phyloP scores from a whole-genome alignment of 1,140 invertebrate species.

The Procambarus clarkii region DNA sequence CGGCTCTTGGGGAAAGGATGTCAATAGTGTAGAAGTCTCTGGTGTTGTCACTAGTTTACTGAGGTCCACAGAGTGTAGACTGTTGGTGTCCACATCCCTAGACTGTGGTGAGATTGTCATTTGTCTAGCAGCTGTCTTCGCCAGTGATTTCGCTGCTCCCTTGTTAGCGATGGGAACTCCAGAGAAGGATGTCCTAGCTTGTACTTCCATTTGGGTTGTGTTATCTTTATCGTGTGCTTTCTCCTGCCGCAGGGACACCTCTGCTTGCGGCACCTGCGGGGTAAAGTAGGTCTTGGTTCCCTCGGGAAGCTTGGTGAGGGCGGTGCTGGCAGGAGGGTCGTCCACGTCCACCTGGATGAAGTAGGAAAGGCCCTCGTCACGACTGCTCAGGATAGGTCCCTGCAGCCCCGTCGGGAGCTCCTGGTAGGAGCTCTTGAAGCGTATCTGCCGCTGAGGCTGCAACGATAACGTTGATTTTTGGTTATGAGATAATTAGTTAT shows the following conservation, averaged over 20 bases:
- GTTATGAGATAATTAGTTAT: no score
- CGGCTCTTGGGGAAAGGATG: not conserved
- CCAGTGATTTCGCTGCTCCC: not conserved
- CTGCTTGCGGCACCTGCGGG: not conserved
- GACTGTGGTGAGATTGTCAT: not conserved
- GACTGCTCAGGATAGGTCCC: not conserved
- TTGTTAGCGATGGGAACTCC: not conserved
- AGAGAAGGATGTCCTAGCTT: not conserved
- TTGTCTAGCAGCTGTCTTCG: no score
- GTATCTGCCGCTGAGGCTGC: constrained; percentile 39
- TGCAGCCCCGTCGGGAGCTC: constrained; percentile 7
- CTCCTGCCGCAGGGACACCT: not conserved
- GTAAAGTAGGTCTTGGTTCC: constrained; percentile 25
- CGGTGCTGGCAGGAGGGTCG: constrained; percentile 34
- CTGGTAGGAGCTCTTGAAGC: constrained; percentile 41
- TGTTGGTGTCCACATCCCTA: not conserved
- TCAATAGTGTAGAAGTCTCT: not conserved
- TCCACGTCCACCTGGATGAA: constrained; percentile 35
- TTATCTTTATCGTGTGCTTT: not conserved
- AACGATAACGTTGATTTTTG: not conserved
- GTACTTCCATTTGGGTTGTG: not conserved
- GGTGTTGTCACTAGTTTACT: not conserved
- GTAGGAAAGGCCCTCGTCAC: constrained; percentile 1
- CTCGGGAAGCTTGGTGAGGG: constrained; percentile 26
- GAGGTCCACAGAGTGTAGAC: not conserved